These are phyloP conservation scores for Ceratothoa steindachneri DNA, from an alignment of 2,888 invertebrate species.

Conservation along the genomic window DNA sequence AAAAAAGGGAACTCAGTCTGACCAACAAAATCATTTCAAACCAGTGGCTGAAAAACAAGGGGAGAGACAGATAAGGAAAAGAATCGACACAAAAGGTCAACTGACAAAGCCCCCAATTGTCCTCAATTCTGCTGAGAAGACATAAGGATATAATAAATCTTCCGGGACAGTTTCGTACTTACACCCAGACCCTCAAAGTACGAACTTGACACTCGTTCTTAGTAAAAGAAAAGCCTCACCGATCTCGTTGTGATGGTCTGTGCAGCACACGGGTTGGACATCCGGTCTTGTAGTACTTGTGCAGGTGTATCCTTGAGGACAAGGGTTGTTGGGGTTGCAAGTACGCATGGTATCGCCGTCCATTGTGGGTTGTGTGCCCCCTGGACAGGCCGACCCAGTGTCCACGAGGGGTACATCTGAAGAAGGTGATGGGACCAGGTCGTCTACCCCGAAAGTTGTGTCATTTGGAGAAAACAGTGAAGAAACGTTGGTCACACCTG, in stretches of 20 bases:
- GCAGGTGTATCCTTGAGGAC: conserved; percentile 62
- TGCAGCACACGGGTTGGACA: conserved; percentile 64
- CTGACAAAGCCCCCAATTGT: too few species aligned
- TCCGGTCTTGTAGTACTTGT: conserved; percentile 57
- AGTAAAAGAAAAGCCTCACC: too few species aligned
- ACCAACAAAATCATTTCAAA: too few species aligned
- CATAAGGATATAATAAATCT: too few species aligned
- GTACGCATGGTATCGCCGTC: conserved; percentile 34
- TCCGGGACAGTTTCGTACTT: too few species aligned
- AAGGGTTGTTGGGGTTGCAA: conserved; percentile 51
- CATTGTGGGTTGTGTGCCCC: conserved; percentile 26
- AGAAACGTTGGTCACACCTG: neutral
- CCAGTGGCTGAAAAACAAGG: too few species aligned
- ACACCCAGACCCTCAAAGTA: too few species aligned
- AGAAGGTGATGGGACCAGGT: neutral
- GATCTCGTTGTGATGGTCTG: conserved; percentile 53
- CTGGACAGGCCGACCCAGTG: conserved; percentile 3
- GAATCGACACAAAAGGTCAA: too few species aligned
- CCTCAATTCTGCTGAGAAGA: too few species aligned
- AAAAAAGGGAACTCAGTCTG: too few species aligned
- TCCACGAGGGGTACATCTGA: neutral
- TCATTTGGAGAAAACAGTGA: neutral
- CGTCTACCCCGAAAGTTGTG: neutral
- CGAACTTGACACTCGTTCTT: too few species aligned
- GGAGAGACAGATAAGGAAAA: too few species aligned